These are phyloP conservation scores for Anhinga anhinga DNA, from an alignment of 2,113 vertebrate genomes.

Conservation along the genomic window DNA sequence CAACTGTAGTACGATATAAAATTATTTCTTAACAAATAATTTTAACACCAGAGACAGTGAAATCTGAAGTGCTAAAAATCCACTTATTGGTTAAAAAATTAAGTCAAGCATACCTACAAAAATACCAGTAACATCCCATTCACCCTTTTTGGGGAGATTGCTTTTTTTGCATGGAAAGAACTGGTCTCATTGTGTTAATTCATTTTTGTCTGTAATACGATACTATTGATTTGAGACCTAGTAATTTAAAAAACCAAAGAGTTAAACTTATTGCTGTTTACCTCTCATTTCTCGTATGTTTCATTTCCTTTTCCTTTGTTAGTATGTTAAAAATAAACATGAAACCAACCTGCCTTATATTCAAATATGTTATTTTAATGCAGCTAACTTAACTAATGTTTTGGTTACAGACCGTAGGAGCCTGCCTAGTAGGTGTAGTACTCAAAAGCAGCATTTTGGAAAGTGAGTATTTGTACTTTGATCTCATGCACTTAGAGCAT, in stretches of 20 bases:
- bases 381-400: not conserved
- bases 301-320: not conserved
- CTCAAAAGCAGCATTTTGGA: not conserved
- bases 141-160: not conserved
- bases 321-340: not conserved
- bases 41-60: not conserved
- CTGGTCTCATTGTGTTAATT: not conserved
- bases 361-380: not conserved
- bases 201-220: not conserved
- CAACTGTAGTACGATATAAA: not conserved
- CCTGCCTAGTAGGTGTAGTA: not conserved
- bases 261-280: not conserved
- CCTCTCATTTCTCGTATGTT: not conserved
- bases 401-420: not conserved
- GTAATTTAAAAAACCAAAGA: not conserved
- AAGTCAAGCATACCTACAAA: not conserved
- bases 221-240: not conserved
- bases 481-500: not conserved
- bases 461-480: constrained; percentile 6
- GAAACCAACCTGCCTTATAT: not conserved
- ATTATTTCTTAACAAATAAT: not conserved
- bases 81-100: not conserved
- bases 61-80: not conserved
- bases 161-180: not conserved
- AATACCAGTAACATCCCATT: not conserved